Conservation (phyloP, 2,797 vertebrate genomes). For the Centropyge bicolor region DNA sequence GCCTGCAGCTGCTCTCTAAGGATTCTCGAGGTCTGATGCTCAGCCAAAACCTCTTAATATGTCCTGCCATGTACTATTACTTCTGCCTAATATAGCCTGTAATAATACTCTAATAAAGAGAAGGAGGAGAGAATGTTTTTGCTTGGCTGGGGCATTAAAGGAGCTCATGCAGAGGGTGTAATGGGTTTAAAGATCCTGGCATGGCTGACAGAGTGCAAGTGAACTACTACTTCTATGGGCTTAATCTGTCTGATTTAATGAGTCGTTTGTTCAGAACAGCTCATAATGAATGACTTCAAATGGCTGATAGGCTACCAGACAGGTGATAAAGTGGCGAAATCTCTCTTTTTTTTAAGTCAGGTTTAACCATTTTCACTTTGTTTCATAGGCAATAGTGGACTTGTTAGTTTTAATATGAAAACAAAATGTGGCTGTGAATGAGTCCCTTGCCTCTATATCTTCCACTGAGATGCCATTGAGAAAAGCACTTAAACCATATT, state of each 20-base stretch:
- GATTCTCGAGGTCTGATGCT: conserved; percentile 41
- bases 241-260: conserved; percentile 45
- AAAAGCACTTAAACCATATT: not conserved
- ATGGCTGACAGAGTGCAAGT: conserved; percentile 35
- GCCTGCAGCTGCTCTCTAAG: conserved; percentile 54
- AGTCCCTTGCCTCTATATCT: not conserved
- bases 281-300: conserved; percentile 14
- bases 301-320: conserved; percentile 7
- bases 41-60: conserved; percentile 43
- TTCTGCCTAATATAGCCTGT: conserved; percentile 16
- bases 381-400: not conserved
- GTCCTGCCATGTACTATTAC: conserved; percentile 10
- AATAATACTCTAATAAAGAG: conserved; percentile 38
- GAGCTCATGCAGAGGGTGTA: conserved; percentile 13
- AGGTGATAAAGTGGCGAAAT: not conserved
- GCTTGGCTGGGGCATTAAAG: conserved; percentile 27
- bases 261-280: conserved; percentile 34
- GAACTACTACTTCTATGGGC: conserved; percentile 27
- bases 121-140: conserved; percentile 16
- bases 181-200: conserved; percentile 27
- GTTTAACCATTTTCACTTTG: not conserved
- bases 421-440: not conserved
- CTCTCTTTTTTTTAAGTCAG: not conserved
- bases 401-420: not conserved
- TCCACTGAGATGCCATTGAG: not conserved